Conservation (phyloP, 2,888 invertebrate species). For the Melanostoma mellinum region DNA sequence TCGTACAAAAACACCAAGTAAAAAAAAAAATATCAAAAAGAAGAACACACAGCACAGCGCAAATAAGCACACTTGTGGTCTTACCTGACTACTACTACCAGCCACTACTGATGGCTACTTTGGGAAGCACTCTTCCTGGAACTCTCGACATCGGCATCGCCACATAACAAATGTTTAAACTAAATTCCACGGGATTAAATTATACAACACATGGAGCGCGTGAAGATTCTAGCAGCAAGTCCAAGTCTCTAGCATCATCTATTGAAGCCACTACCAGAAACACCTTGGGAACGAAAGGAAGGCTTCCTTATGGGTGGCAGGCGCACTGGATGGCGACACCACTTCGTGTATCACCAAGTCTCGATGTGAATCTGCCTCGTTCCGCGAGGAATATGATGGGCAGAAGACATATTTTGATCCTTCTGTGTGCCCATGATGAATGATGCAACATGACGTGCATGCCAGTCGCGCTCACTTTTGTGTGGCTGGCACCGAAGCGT, state of each 20-base stretch:
- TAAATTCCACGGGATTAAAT: slow-evolving; percentile 70
- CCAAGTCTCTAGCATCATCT: background rate
- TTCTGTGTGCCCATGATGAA: slow-evolving; percentile 70
- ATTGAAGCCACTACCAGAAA: slow-evolving; percentile 9
- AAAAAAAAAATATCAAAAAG: slow-evolving; percentile 26
- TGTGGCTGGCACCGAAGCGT: slow-evolving; percentile 54
- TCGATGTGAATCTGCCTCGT: slow-evolving; percentile 54
- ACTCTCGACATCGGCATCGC: slow-evolving; percentile 38
- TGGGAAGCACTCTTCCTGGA: slow-evolving; percentile 61
- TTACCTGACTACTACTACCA: background rate
- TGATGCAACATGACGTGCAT: slow-evolving; percentile 71
- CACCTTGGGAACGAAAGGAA: slow-evolving; percentile 26
- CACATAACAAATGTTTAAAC: slow-evolving; percentile 71
- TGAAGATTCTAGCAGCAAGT: slow-evolving; percentile 46
- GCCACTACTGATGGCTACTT: slow-evolving; percentile 30
- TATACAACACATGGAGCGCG: slow-evolving; percentile 63
- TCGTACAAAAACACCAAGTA: slow-evolving; percentile 6
- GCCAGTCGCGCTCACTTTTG: slow-evolving; percentile 54
- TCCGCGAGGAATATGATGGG: slow-evolving; percentile 68
- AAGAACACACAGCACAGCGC: slow-evolving; percentile 25
- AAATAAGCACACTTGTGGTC: slow-evolving; percentile 51
- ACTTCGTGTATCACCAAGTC: slow-evolving; percentile 60
- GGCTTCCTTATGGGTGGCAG: slow-evolving; percentile 62
- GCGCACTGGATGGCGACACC: slow-evolving; percentile 64
- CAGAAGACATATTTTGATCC: slow-evolving; percentile 72